These are phyloP conservation scores for Troglohyphantes excavatus DNA, from an alignment of 2,888 invertebrate genomes.

Conservation along the genomic window DNA sequence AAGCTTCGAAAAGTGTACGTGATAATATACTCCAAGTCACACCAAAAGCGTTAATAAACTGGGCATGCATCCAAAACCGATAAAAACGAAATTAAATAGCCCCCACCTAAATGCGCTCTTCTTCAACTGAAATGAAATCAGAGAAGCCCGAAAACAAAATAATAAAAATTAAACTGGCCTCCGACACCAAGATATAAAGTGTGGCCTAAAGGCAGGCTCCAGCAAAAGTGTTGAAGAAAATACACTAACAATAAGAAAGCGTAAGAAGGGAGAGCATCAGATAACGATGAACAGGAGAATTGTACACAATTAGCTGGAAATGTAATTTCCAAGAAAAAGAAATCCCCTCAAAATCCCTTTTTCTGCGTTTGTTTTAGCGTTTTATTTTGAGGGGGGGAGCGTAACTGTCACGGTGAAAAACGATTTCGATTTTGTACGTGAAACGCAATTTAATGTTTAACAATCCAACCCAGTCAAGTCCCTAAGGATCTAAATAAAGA, in stretches of 20 bases:
- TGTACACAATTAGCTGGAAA: conserved; percentile 55
- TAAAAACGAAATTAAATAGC: conserved; percentile 61
- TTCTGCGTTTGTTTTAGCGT: conserved; percentile 16
- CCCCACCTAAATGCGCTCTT: conserved; percentile 1
- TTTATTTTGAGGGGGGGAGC: conserved; percentile 26
- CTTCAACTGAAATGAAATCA: conserved; percentile 42
- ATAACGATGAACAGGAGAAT: conserved; percentile 58
- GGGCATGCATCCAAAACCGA: conserved; percentile 39
- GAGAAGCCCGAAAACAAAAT: conserved; percentile 6
- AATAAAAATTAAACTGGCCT: conserved; percentile 4
- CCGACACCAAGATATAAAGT: conserved; percentile 20
- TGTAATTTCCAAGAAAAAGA: conserved; percentile 43
- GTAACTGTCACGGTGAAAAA: conserved; percentile 60
- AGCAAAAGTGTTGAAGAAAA: conserved; percentile 12
- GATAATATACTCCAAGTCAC: conserved; percentile 27
- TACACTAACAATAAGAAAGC: neutral
- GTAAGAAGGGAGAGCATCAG: conserved; percentile 23
- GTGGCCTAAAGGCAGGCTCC: neutral
- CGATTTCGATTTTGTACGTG: conserved; percentile 68
- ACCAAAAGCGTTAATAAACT: conserved; percentile 30
- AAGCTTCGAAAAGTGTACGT: conserved; percentile 8
- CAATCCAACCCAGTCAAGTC: conserved; percentile 31
- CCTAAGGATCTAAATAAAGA: conserved; percentile 62
- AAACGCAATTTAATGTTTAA: conserved; percentile 64
- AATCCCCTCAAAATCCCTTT: conserved; percentile 7